Evolutionary conservation across 2,797 vertebrate genomes (phyloP).

Genomic region (Lacerta agilis): DNA sequence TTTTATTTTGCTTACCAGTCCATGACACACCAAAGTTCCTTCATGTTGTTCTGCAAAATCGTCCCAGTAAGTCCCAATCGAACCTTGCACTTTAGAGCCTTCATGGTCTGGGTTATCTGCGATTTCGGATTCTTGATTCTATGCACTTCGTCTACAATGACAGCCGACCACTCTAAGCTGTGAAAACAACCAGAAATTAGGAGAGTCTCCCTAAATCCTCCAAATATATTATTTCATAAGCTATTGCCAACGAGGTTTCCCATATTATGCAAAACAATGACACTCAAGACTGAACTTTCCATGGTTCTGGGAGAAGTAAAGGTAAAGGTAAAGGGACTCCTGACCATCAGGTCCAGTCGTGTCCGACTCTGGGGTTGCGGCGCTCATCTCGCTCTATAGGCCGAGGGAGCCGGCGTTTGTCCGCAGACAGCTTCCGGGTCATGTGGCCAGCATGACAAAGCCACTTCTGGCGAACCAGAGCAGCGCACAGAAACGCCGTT

Average conservation of each 20-base stretch:
- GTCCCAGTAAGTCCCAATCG: constrained; percentile 96
- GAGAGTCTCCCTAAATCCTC: not conserved
- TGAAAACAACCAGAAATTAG: constrained; percentile 36
- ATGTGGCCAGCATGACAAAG: no score
- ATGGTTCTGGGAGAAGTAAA: not conserved
- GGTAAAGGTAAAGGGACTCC: no score
- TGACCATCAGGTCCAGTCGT: no score
- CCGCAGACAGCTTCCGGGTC: no score
- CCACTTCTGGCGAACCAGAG: no score
- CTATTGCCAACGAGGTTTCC: not conserved
- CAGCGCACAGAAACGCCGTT: no score
- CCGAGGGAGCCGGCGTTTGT: no score
- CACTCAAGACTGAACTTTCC: not conserved
- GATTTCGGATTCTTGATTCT: constrained; percentile 96
- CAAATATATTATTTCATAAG: not conserved
- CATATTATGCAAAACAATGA: not conserved
- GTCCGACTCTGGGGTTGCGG: no score
- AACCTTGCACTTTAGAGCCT: constrained; percentile 86
- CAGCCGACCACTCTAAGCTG: constrained; percentile 91
- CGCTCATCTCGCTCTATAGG: no score
- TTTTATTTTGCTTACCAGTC: constrained; percentile 86
- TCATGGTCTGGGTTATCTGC: constrained; percentile 93
- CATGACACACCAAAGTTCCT: constrained; percentile 98
- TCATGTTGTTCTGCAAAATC: constrained; percentile 95
- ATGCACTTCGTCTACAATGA: constrained; percentile 95